Evolutionary conservation across 1,140 invertebrate genomes (phyloP), one percentile per base, ranked within the genome.

Genomic region (Lanistes nyassanus): DNA sequence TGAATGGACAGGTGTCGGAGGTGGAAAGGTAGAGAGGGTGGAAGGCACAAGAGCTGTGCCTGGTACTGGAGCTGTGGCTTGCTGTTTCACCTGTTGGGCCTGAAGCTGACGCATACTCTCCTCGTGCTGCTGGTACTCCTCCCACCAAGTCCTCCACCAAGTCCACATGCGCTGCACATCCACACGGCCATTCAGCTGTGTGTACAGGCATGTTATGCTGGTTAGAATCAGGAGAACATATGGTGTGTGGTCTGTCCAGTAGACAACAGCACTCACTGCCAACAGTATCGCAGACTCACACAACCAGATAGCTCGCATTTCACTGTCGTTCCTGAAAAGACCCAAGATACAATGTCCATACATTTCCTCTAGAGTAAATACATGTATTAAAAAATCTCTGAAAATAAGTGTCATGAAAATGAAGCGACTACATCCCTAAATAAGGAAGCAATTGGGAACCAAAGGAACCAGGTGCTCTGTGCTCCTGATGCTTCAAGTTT

Each of bases 81-180:
- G 77, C 68, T 80, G 79, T 39, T 76, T 67, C n/a, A 42, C 53
- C 53, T 78, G 72, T 58, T 83, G 82, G 5, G 73, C 75, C 53
- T 80, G 74, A n/a, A 83, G 79, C 7, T 80, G 75, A 58, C 82
- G 78, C 78, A 88, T 81, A 73, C 83, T 87, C 72, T 89, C 86
- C 60, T 86, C 76, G 69, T 88, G 88, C 62, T 89, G 86, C 53
- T 86, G 80, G 70, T 87, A 85, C 60, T 88, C 87, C 53, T 88
- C 86, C 88, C 87, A 89, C 58, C 82, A 70, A 34, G 78, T 78
- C 64, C 73, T 75, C 55, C 83, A 56, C n/a, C 51, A 65, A 21
- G 60, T 62, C 79, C 81, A 81, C 75, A 76, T 81, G 39, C 81
- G 47, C 23, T 78, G 47, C 60, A 88, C 42, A 71, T 83, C 78